Conservation (phyloP, 2,113 vertebrate species). For the Pseudorhombus dupliciocellatus region DNA sequence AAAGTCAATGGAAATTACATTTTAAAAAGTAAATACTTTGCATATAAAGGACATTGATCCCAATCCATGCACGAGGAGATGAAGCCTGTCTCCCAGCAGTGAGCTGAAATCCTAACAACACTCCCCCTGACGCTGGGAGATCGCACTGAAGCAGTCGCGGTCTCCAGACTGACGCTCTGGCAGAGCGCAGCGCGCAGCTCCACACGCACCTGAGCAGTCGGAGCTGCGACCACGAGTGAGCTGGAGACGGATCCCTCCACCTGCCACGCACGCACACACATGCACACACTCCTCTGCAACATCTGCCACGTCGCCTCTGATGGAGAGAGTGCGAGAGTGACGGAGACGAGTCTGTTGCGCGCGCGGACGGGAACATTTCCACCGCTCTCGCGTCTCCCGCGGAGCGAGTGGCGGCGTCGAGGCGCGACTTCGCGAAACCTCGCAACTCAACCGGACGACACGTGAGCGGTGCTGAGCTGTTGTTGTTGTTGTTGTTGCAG, state of each 20-base stretch:
- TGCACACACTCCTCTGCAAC: constrained; percentile 11
- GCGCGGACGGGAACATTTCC: constrained; percentile 16
- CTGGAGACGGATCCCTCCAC: constrained; percentile 7
- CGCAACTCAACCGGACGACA: constrained; percentile 9
- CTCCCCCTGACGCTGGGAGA: constrained; percentile 50
- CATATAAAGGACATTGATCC: background rate
- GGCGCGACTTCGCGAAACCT: constrained; percentile 14
- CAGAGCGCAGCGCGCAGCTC: constrained; percentile 47
- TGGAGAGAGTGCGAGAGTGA: background rate
- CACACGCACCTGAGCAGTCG: constrained; percentile 45
- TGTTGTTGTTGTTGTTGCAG: background rate
- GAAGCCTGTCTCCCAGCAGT: background rate
- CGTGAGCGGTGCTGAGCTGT: too few relatives aligned
- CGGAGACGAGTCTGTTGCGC: background rate
- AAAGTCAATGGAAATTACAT: too few relatives aligned
- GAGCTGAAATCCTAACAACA: constrained; percentile 17
- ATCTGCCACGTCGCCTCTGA: constrained; percentile 24
- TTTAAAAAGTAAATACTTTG: too few relatives aligned
- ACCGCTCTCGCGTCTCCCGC: background rate
- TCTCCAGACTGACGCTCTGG: constrained; percentile 31
- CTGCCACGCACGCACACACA: constrained; percentile 15
- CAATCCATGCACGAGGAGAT: background rate
- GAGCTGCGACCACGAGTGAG: background rate
- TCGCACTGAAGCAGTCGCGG: constrained; percentile 16
- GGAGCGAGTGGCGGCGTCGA: background rate